Conservation (phyloP, 2,797 vertebrate species). For the Pseudochirops cupreus region DNA sequence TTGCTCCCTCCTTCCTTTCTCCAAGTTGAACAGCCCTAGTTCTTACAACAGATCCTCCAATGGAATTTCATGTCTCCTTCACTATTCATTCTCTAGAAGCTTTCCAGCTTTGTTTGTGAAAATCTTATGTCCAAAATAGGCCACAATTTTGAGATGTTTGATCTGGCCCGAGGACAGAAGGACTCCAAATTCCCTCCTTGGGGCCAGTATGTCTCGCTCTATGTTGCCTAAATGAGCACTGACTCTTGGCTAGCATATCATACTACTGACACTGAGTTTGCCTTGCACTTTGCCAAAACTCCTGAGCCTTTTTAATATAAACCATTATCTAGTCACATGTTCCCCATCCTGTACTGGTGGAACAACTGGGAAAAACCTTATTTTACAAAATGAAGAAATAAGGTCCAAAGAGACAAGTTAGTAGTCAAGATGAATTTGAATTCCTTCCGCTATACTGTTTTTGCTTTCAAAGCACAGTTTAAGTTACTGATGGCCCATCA, state of each 20-base stretch:
- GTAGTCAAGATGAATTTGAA: neutral
- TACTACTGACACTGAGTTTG: neutral
- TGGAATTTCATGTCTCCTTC: neutral
- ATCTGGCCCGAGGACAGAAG: neutral
- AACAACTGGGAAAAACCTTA: neutral
- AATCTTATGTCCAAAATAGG: neutral
- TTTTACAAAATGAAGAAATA: neutral
- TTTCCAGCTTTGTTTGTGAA: neutral
- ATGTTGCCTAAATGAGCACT: neutral
- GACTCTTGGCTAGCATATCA: neutral
- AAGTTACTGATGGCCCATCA: constrained; percentile 18
- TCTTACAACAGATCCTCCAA: neutral
- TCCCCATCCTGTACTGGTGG: neutral
- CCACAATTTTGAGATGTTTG: neutral
- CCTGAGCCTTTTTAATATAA: neutral
- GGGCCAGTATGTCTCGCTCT: neutral
- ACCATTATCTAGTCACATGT: neutral
- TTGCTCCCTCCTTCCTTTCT: neutral
- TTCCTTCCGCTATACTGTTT: neutral
- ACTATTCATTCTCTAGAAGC: neutral
- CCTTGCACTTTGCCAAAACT: neutral
- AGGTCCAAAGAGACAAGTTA: neutral
- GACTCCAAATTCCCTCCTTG: neutral
- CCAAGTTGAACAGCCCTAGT: neutral
- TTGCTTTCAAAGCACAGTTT: neutral